phyloP scores from a whole-genome alignment of 2,113 vertebrate species.

The Dinomys branickii region DNA sequence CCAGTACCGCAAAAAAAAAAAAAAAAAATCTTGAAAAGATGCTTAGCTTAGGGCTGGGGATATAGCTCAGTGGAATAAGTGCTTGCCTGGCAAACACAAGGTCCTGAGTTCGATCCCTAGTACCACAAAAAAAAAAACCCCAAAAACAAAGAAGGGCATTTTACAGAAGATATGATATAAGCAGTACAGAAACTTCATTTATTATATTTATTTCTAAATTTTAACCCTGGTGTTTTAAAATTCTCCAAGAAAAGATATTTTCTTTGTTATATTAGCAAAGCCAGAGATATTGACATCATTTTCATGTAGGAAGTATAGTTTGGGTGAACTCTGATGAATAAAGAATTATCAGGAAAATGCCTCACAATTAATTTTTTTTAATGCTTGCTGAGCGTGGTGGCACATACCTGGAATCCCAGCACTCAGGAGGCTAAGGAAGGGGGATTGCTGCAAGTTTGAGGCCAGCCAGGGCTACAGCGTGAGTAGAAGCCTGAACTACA shows the following conservation, averaged over 20 bases:
- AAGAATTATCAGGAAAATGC: constrained; percentile 41
- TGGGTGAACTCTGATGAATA: constrained; percentile 59
- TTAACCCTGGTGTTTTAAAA: constrained; percentile 46
- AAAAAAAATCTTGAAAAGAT: no score
- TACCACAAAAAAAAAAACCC: no score
- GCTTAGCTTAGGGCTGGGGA: no score
- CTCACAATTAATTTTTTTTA: constrained; percentile 54
- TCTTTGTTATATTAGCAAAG: not conserved
- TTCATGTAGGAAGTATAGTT: constrained; percentile 27
- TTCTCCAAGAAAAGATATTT: constrained; percentile 68
- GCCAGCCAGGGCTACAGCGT: no score
- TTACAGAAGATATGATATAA: constrained; percentile 52
- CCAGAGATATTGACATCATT: not conserved
- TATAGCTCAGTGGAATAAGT: no score
- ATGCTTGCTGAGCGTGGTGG: not conserved
- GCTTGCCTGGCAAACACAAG: no score
- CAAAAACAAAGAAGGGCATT: constrained; percentile 68
- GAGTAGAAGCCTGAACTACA: no score
- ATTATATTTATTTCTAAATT: constrained; percentile 57
- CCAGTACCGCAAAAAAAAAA: no score
- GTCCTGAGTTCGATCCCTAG: no score
- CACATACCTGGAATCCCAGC: not conserved
- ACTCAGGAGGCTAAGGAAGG: not conserved
- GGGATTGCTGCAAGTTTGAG: not conserved
- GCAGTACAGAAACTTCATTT: constrained; percentile 62